Evolutionary conservation across 2,888 invertebrate genomes (phyloP), one percentile per base, ranked within the genome.

Genomic region (Acleris sparsana): DNA sequence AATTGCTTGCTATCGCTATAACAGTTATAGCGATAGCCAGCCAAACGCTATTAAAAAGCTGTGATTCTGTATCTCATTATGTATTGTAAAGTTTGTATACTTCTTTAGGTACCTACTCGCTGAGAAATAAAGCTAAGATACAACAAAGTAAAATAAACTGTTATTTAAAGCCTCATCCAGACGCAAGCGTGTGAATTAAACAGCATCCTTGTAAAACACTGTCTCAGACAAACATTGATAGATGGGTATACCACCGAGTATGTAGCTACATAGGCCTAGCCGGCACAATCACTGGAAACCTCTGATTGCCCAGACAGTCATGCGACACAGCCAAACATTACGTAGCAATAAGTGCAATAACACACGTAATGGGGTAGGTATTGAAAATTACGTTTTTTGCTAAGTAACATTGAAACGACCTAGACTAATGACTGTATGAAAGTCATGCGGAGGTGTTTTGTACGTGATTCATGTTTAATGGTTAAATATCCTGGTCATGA

Each of bases 171-270:
- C 7, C 46, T 5, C 72, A 75, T 88, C 87, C 69, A 85, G 78
- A n/a, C 5, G 0, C 11, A 52, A 79, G 73, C 86, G 87, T 88
- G 88, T 84, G 88, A 88, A 88, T 79, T 80, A 64, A 76, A 77
- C 48, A 29, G 80, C 70, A 83, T 88, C 86, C 48, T 55, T 69
- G 82, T 72, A 53, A 68, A 70, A 73, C 74, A 76, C 74, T 75
- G 75, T 77, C 74, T 82, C 79, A 82, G 18, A 20, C 82, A 73
- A 78, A 81, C 82, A 75, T 76, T 16, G 46, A 80, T 79, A 70
- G 73, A 75, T 79, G 77, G 13, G 39, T 39, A 39, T 13, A 39
- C 39, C 76, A 74, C 7, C 3, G 76, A 76, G 67, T 69, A 9
- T 7, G 9, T 33, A 33, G 9, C 33, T 33, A 78, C 70, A 72